phyloP scores from a whole-genome alignment of 2,888 invertebrate genomes.

The Drosophila infuscata region DNA sequence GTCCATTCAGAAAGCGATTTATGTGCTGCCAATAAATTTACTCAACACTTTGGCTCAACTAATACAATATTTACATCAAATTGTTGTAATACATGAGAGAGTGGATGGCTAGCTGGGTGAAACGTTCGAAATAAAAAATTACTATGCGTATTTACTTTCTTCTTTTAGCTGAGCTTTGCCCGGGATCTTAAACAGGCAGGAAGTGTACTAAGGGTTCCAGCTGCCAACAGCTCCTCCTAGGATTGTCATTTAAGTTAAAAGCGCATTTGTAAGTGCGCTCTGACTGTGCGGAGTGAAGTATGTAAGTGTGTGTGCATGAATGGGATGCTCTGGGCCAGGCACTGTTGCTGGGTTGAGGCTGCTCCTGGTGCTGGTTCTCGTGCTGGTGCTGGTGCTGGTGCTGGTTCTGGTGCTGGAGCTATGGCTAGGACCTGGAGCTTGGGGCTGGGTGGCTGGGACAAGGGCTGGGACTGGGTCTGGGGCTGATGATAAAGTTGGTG shows the following conservation, averaged over 20 bases:
- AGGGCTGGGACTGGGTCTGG: neutral
- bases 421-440: neutral
- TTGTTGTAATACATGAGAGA: slow-evolving; percentile 56
- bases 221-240: slow-evolving; percentile 24
- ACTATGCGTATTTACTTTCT: slow-evolving; percentile 61
- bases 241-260: slow-evolving; percentile 77
- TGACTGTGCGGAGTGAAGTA: slow-evolving; percentile 29
- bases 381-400: neutral
- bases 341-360: slow-evolving; percentile 28
- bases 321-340: slow-evolving; percentile 16
- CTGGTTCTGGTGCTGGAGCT: neutral
- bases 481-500: slow-evolving; percentile 1
- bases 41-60: slow-evolving; percentile 77
- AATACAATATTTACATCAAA: slow-evolving; percentile 80
- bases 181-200: slow-evolving; percentile 17
- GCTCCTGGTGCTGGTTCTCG: neutral
- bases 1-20: slow-evolving; percentile 64
- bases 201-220: slow-evolving; percentile 23
- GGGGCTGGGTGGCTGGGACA: neutral
- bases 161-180: slow-evolving; percentile 40
- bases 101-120: neutral
- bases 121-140: slow-evolving; percentile 61
- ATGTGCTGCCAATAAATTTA: slow-evolving; percentile 78
- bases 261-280: slow-evolving; percentile 72
- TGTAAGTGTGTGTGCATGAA: slow-evolving; percentile 3